These are phyloP conservation scores for Diprion similis DNA, from an alignment of 1,140 invertebrate species.

Conservation along the genomic window DNA sequence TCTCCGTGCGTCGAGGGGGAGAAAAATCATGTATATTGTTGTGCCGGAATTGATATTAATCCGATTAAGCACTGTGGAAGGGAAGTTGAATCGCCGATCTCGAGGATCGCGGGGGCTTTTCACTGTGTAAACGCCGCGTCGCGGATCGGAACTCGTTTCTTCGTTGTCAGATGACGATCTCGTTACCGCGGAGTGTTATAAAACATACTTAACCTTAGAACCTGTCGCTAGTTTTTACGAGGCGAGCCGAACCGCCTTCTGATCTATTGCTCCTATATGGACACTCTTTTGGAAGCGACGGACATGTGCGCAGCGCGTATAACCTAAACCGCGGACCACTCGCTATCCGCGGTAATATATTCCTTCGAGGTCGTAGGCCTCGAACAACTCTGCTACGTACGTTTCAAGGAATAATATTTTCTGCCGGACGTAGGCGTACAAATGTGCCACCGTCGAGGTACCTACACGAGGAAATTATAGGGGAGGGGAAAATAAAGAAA, in stretches of 20 bases:
- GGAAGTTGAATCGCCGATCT: neutral
- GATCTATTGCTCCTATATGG: constrained; percentile 1
- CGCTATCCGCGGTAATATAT: neutral
- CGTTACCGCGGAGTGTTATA: constrained; percentile 7
- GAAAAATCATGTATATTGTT: neutral
- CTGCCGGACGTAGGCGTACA: neutral
- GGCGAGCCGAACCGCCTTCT: neutral
- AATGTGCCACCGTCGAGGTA: neutral
- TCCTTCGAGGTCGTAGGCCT: neutral
- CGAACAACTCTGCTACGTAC: neutral
- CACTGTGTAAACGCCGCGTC: neutral
- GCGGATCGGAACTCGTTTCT: neutral
- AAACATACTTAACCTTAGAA: constrained; percentile 8
- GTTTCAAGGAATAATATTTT: neutral
- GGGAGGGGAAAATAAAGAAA: too few relatives aligned
- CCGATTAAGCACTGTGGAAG: neutral
- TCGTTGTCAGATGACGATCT: neutral
- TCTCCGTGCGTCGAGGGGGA: neutral
- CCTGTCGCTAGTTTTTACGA: constrained; percentile 4
- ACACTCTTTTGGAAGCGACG: neutral
- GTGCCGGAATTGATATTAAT: constrained; percentile 3
- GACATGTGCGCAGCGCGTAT: neutral
- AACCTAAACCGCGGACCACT: neutral
- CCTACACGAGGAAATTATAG: too few relatives aligned
- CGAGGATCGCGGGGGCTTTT: neutral